Conservation (phyloP, 1,140 invertebrate species). For the Euura saliciscinereae region DNA sequence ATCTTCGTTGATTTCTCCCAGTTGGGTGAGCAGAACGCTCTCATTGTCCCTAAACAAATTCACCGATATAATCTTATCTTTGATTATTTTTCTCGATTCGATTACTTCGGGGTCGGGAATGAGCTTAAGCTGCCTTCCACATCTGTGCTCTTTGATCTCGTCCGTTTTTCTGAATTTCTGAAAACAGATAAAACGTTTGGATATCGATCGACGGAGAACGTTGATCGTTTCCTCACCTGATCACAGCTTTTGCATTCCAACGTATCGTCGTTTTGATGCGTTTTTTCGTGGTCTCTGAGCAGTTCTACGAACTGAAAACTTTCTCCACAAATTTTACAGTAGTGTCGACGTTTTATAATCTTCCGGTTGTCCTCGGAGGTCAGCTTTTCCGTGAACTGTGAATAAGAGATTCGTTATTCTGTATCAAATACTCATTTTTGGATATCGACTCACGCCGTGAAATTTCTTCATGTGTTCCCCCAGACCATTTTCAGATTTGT, state of each 20-base stretch:
- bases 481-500: neutral
- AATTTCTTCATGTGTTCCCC: conserved; percentile 10
- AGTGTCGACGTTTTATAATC: conserved; percentile 43
- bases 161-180: conserved; percentile 34
- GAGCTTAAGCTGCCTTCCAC: neutral
- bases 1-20: neutral
- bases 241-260: conserved; percentile 29
- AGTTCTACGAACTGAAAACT: conserved; percentile 50
- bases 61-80: neutral
- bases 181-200: conserved; percentile 10
- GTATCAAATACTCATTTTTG: too few relatives aligned
- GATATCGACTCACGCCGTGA: conserved; percentile 23
- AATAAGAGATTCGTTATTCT: conserved; percentile 17
- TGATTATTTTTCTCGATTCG: neutral
- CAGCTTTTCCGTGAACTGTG: conserved; percentile 8
- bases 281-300: conserved; percentile 49
- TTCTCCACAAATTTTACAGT: conserved; percentile 56
- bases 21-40: neutral
- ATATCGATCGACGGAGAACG: neutral
- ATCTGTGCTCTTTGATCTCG: conserved; percentile 29
- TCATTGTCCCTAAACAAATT: neutral
- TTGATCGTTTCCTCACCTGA: conserved; percentile 28
- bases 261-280: conserved; percentile 29
- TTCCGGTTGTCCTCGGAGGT: conserved; percentile 26
- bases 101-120: too few relatives aligned